These are phyloP conservation scores for Episyrphus balteatus DNA, from an alignment of 1,140 invertebrate genomes.

Conservation along the genomic window DNA sequence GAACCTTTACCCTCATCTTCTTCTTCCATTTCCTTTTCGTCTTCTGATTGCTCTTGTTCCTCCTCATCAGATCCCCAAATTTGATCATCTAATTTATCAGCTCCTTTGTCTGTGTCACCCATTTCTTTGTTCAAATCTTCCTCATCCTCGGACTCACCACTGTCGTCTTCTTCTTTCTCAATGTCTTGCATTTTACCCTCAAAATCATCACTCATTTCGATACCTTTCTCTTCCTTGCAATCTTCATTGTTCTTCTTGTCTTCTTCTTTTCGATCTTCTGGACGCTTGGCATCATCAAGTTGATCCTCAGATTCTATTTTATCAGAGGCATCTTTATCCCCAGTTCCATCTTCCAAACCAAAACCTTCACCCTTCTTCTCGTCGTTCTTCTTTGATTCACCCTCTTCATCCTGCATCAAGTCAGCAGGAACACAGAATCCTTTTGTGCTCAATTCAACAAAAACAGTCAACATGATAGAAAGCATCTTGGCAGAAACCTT, in stretches of 20 bases:
- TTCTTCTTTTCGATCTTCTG: constrained; percentile 50
- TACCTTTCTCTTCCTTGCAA: constrained; percentile 79
- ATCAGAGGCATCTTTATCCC: constrained; percentile 90
- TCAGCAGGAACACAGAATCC: constrained; percentile 92
- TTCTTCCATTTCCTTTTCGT: constrained; percentile 47
- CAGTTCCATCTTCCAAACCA: constrained; percentile 87
- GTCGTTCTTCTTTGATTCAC: constrained; percentile 43
- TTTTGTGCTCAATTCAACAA: constrained; percentile 73
- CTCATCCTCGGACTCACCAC: constrained; percentile 54
- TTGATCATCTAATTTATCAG: constrained; percentile 69
- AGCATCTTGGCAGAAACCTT: constrained; percentile 71
- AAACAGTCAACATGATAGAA: constrained; percentile 72
- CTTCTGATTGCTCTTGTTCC: constrained; percentile 51
- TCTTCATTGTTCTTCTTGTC: constrained; percentile 52
- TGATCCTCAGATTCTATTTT: constrained; percentile 67
- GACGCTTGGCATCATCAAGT: constrained; percentile 73
- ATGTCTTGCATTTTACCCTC: constrained; percentile 67
- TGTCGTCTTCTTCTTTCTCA: constrained; percentile 55
- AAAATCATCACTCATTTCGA: constrained; percentile 36
- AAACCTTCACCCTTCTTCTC: constrained; percentile 53
- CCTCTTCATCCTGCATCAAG: constrained; percentile 53
- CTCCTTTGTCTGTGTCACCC: constrained; percentile 79
- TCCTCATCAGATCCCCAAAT: constrained; percentile 83
- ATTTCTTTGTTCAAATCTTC: constrained; percentile 85
- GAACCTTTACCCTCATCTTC: constrained; percentile 57